A percentile compares a stretch with the other conserved stretches of the same genome.
phyloP scores from a whole-genome alignment of 2,888 invertebrate species.

The Drosophila mimica region DNA sequence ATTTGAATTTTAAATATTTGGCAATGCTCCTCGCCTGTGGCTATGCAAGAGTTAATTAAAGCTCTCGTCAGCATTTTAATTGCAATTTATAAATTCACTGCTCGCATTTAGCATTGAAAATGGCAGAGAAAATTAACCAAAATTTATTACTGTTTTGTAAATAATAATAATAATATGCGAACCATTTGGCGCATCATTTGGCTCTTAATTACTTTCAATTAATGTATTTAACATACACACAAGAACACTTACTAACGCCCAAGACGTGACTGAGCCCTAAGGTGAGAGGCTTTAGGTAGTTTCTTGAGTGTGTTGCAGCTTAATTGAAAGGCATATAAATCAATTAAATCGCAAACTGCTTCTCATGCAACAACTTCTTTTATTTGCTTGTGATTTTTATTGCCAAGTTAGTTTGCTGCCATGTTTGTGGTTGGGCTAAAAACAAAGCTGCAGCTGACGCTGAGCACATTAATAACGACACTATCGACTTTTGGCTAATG shows the following conservation, averaged over 20 bases:
- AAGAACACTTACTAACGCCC: slow-evolving; percentile 1
- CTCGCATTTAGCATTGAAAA: neutral
- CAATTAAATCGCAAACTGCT: slow-evolving; percentile 62
- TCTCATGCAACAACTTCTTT: slow-evolving; percentile 30
- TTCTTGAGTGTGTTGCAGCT: slow-evolving; percentile 34
- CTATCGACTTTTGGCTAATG: slow-evolving; percentile 26
- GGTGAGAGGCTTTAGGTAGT: neutral
- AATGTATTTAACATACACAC: slow-evolving; percentile 45
- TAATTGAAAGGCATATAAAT: slow-evolving; percentile 68
- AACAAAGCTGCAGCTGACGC: slow-evolving; percentile 14
- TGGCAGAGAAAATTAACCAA: neutral
- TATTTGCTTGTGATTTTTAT: slow-evolving; percentile 47
- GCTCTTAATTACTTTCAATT: slow-evolving; percentile 63
- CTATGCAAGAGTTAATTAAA: slow-evolving; percentile 5
- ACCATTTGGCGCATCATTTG: slow-evolving; percentile 18
- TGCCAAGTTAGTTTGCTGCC: slow-evolving; percentile 20
- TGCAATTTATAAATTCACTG: neutral
- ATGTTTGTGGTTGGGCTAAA: neutral
- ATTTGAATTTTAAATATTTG: neutral
- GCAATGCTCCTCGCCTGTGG: neutral
- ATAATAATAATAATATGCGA: slow-evolving; percentile 3
- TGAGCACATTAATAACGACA: slow-evolving; percentile 61
- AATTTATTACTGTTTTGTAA: slow-evolving; percentile 1
- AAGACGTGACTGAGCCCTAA: neutral
- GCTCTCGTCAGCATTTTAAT: neutral